phyloP scores from a whole-genome alignment of 2,888 invertebrate genomes.

The Acanthosepion pharaonis region DNA sequence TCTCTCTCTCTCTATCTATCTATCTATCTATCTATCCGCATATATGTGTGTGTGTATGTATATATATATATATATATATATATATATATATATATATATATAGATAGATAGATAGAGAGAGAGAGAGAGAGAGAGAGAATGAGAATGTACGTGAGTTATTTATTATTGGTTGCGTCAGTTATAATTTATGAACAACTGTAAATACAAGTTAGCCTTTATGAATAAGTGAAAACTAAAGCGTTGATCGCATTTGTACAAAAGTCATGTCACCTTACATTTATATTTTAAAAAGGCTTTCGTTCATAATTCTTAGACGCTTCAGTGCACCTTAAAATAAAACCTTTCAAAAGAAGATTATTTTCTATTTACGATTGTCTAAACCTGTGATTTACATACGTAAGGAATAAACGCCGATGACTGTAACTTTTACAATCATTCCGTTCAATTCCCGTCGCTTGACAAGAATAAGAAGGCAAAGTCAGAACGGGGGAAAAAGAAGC shows the following conservation, averaged over 20 bases:
- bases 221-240: not conserved
- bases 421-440: not conserved
- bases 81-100: not conserved
- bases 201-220: not conserved
- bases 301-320: conserved; percentile 33
- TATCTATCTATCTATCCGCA: no score
- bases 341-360: conserved; percentile 33
- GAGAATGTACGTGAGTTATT: not conserved
- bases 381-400: conserved; percentile 33
- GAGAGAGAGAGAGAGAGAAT: no score
- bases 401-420: not conserved
- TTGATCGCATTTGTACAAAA: not conserved
- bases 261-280: not conserved
- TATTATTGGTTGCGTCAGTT: not conserved
- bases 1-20: no score
- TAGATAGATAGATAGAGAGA: not conserved
- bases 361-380: conserved; percentile 33
- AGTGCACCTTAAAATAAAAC: conserved; percentile 20
- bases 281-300: not conserved
- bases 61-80: not conserved
- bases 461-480: not conserved
- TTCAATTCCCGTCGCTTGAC: not conserved
- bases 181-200: not conserved
- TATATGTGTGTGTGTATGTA: no score
- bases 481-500: not conserved